phyloP scores from a whole-genome alignment of 2,113 vertebrate species.

The Tyto alba region DNA sequence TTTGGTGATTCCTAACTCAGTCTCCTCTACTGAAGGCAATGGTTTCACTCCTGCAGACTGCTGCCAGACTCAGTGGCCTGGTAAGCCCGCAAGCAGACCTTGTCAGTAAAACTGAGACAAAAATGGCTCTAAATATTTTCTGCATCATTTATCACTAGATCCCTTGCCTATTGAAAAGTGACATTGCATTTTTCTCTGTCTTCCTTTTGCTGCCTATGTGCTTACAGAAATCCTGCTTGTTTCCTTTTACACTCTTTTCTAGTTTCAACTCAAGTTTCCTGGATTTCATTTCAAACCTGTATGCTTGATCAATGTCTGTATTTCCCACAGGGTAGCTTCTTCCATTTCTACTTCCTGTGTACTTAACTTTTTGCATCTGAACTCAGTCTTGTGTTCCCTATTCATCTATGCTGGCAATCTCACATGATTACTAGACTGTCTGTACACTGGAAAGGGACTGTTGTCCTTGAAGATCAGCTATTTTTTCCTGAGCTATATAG shows the following conservation, averaged over 20 bases:
- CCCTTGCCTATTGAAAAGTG: neutral
- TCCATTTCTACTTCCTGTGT: neutral
- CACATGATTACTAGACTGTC: neutral
- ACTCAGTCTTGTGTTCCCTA: neutral
- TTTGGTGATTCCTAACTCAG: neutral
- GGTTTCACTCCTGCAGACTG: neutral
- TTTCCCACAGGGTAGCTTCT: neutral
- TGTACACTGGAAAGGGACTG: neutral
- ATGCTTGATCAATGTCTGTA: neutral
- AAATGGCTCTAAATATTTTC: neutral
- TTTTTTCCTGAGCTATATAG: neutral
- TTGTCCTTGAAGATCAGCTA: neutral
- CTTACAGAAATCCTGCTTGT: neutral
- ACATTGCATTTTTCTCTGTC: neutral
- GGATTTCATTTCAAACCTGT: neutral
- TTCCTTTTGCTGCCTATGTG: neutral
- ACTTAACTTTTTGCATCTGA: neutral
- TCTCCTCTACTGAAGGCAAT: neutral
- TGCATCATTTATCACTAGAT: neutral
- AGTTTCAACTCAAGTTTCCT: neutral
- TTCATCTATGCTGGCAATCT: neutral
- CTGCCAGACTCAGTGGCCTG: neutral
- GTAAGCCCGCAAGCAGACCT: neutral
- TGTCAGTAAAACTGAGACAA: neutral
- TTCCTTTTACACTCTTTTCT: neutral